Conservation (phyloP, 2,888 invertebrate genomes). For the Megalurothrips usitatus region DNA sequence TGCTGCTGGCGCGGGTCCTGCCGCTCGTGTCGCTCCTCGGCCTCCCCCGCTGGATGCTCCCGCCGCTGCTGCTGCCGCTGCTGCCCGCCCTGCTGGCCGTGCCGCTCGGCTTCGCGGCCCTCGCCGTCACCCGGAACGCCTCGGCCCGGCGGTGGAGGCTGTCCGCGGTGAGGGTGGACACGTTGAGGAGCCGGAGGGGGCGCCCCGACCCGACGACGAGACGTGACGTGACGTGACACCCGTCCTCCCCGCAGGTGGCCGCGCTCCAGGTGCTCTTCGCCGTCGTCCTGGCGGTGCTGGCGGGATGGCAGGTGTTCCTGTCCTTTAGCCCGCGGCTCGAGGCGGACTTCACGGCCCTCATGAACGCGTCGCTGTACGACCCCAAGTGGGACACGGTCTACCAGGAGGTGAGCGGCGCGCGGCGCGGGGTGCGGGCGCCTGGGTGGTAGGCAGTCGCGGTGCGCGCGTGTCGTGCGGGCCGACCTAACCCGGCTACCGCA, state of each 20-base stretch:
- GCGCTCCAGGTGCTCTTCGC: background rate
- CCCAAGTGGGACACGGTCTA: background rate
- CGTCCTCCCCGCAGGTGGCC: background rate
- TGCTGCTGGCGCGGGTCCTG: background rate
- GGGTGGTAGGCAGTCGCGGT: background rate
- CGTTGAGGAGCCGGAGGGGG: background rate
- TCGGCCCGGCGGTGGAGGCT: background rate
- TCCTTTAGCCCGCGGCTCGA: background rate
- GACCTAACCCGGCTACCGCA: background rate
- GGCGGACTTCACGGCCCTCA: background rate
- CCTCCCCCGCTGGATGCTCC: background rate
- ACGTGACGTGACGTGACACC: background rate
- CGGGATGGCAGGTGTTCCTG: slow-evolving; percentile 2
- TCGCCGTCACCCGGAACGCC: background rate
- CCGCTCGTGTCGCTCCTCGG: background rate
- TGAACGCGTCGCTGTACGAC: background rate
- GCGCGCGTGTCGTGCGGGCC: background rate
- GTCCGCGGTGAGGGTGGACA: background rate
- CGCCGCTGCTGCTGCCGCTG: slow-evolving; percentile 8
- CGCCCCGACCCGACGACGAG: no score
- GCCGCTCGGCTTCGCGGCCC: background rate
- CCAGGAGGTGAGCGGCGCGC: background rate
- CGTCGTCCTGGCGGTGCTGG: background rate
- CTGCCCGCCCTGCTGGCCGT: slow-evolving; percentile 1
- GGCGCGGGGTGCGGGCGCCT: background rate